These are phyloP conservation scores for Cyprinodon tularosa DNA, from an alignment of 2,113 vertebrate species.

Conservation along the genomic window DNA sequence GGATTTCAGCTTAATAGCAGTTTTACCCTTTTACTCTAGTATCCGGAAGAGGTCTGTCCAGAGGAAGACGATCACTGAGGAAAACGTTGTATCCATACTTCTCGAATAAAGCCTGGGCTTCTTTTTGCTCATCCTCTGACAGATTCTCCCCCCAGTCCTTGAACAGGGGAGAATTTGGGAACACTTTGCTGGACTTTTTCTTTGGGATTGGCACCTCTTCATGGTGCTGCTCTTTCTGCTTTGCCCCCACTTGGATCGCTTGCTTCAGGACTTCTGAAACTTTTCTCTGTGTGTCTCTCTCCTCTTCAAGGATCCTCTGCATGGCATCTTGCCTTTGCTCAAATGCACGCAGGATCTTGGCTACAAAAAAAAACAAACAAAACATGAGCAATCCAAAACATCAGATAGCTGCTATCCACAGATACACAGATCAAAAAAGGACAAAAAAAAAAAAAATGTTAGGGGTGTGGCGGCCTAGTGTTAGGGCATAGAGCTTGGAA, in stretches of 20 bases:
- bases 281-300: background rate
- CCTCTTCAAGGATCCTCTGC: constrained; percentile 36
- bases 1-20: background rate
- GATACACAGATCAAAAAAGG: background rate
- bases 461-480: too few relatives aligned
- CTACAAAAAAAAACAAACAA: constrained; percentile 13
- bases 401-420: background rate
- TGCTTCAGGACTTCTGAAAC: background rate
- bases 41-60: constrained; percentile 69
- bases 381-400: background rate
- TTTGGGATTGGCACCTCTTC: background rate
- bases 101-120: constrained; percentile 65
- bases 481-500: too few relatives aligned
- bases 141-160: constrained; percentile 67
- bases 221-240: background rate
- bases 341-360: constrained; percentile 8
- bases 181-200: constrained; percentile 55
- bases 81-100: constrained; percentile 77
- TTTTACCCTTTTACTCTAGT: constrained; percentile 65
- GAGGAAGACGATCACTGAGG: constrained; percentile 72
- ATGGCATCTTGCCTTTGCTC: constrained; percentile 51
- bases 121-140: constrained; percentile 67
- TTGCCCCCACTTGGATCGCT: background rate
- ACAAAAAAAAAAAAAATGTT: background rate
- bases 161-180: constrained; percentile 67